Evolutionary conservation across 2,888 invertebrate genomes (phyloP).

Genomic region (Adineta ricciae): DNA sequence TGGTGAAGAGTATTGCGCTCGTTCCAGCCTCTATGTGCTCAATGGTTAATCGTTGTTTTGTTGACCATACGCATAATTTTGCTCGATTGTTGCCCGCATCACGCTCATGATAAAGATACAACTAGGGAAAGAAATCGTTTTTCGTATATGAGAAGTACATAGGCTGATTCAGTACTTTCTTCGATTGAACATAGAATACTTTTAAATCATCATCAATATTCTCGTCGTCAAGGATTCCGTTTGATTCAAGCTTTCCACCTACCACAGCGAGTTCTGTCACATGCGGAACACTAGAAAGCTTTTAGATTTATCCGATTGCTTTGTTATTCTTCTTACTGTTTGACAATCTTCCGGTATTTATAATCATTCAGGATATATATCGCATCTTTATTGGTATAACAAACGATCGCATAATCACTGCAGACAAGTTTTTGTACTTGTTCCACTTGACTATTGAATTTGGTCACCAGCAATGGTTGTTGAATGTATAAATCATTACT

Average conservation of each 20-base stretch:
- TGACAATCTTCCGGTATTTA: slow-evolving; percentile 56
- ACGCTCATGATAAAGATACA: not conserved
- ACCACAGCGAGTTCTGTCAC: slow-evolving; percentile 50
- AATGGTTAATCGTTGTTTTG: not conserved
- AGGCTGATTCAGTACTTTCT: not conserved
- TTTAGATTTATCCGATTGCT: too few species aligned
- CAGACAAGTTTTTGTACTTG: slow-evolving; percentile 56
- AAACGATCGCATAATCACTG: slow-evolving; percentile 62
- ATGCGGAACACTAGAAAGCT: slow-evolving; percentile 56
- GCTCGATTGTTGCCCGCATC: not conserved
- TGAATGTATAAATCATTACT: slow-evolving; percentile 38
- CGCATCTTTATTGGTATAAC: slow-evolving; percentile 60
- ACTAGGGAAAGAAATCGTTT: not conserved
- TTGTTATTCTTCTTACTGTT: not conserved
- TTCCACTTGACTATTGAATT: slow-evolving; percentile 51
- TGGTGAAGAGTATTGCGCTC: not conserved
- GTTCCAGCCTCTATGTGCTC: not conserved
- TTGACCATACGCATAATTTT: slow-evolving; percentile 19
- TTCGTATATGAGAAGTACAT: too few species aligned
- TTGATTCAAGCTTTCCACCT: slow-evolving; percentile 39
- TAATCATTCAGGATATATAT: slow-evolving; percentile 63
- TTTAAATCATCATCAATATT: slow-evolving; percentile 55
- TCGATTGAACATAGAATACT: slow-evolving; percentile 49
- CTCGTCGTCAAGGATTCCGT: slow-evolving; percentile 35
- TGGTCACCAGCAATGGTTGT: slow-evolving; percentile 45